These are phyloP conservation scores for Tor tambroides DNA, from an alignment of 2,113 vertebrate genomes.

Conservation along the genomic window DNA sequence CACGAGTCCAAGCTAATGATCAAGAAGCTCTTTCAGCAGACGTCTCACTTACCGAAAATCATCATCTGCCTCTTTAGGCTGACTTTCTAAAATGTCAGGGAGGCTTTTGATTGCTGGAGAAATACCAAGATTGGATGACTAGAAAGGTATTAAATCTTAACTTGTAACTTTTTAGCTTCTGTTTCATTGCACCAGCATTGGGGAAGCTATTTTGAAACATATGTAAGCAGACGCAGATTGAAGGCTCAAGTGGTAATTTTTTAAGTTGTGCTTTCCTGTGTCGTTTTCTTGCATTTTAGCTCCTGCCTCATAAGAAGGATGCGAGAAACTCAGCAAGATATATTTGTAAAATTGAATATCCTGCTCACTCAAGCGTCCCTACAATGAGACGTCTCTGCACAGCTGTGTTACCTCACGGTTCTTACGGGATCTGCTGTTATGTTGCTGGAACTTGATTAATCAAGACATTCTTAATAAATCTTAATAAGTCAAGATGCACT, in stretches of 20 bases:
- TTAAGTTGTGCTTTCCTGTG: neutral
- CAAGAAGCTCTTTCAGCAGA: conserved; percentile 53
- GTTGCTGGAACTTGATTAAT: neutral
- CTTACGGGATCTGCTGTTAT: neutral
- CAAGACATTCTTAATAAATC: neutral
- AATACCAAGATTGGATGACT: conserved; percentile 20
- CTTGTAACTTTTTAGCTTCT: neutral
- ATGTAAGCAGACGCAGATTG: no score
- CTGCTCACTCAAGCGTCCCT: neutral
- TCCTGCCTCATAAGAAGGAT: neutral
- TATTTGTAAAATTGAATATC: neutral
- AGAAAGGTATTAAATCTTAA: neutral
- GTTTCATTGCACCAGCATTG: neutral
- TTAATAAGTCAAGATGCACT: neutral
- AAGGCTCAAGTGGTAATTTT: neutral
- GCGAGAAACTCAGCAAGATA: neutral
- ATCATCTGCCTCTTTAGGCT: conserved; percentile 58
- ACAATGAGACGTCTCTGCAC: neutral
- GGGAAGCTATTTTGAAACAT: neutral
- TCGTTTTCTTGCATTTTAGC: neutral
- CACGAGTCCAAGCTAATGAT: conserved; percentile 34
- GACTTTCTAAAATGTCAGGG: conserved; percentile 55
- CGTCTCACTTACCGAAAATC: conserved; percentile 53
- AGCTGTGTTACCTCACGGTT: neutral
- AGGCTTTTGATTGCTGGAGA: conserved; percentile 25